Conservation (phyloP, 92 coral and sea anemone species). For the Chrysogorgia sp. region DNA sequence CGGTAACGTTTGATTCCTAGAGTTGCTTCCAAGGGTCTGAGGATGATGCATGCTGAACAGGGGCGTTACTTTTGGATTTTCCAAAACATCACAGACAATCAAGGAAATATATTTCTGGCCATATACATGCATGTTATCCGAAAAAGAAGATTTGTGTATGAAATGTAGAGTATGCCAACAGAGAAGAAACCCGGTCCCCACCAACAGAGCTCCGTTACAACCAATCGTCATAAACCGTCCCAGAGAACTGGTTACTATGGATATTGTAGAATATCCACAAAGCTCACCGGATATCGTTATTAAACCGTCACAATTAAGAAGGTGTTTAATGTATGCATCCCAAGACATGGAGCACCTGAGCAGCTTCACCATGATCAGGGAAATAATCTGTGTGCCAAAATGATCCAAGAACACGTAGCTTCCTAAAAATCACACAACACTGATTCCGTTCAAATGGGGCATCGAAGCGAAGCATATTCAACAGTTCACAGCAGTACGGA, state of each 20-base stretch:
- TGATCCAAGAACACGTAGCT: slow-evolving; percentile 19
- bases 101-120: not conserved
- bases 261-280: slow-evolving; percentile 37
- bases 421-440: slow-evolving; percentile 10
- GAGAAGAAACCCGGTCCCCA: slow-evolving; percentile 35
- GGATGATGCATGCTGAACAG: not conserved
- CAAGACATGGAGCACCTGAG: slow-evolving; percentile 56
- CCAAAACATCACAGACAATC: not conserved
- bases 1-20: not conserved
- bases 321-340: slow-evolving; percentile 43
- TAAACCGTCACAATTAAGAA: slow-evolving; percentile 35
- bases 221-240: slow-evolving; percentile 49
- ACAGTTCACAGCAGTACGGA: slow-evolving; percentile 36
- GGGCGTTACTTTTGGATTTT: not conserved
- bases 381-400: slow-evolving; percentile 19
- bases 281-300: slow-evolving; percentile 1
- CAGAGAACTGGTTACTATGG: slow-evolving; percentile 58
- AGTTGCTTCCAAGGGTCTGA: not conserved
- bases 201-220: slow-evolving; percentile 57
- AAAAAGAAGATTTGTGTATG: slow-evolving; percentile 1
- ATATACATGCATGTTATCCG: slow-evolving; percentile 4
- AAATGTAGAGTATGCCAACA: slow-evolving; percentile 12
- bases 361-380: slow-evolving; percentile 62
- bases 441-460: slow-evolving; percentile 29
- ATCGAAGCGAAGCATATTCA: slow-evolving; percentile 24